Conservation (phyloP, 2,113 vertebrate genomes). For the Coturnix japonica region DNA sequence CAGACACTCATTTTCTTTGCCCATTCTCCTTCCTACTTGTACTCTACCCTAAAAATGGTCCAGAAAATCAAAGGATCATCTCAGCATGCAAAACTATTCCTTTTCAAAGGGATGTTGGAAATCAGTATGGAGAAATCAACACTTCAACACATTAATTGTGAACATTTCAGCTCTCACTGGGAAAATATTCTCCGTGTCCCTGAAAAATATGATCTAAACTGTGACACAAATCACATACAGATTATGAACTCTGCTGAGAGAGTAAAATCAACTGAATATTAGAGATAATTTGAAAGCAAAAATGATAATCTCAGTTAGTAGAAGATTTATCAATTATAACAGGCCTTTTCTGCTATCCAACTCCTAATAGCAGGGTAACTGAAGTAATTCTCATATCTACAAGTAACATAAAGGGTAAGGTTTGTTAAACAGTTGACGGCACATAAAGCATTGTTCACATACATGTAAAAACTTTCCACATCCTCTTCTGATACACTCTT, state of each 20-base stretch:
- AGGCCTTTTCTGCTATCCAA: not conserved
- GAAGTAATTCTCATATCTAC: not conserved
- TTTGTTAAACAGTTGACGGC: not conserved
- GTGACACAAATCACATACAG: not conserved
- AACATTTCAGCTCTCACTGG: not conserved
- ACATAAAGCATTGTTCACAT: not conserved
- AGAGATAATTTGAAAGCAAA: not conserved
- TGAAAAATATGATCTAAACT: not conserved
- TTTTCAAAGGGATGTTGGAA: not conserved
- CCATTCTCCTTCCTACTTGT: not conserved
- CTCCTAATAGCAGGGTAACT: not conserved
- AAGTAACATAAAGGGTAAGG: not conserved
- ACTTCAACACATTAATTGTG: fast-evolving
- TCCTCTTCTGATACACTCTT: not conserved
- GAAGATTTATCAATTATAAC: not conserved
- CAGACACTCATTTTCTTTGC: not conserved
- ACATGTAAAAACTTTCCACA: not conserved
- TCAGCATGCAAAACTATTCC: not conserved
- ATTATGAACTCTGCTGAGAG: not conserved
- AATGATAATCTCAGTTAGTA: not conserved
- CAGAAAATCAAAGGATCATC: not conserved
- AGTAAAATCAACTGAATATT: not conserved
- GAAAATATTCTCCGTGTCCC: not conserved
- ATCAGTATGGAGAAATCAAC: not conserved
- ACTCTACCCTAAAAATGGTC: not conserved